A percentile compares a stretch with the other conserved stretches of the same genome.
phyloP scores from a whole-genome alignment of 2,113 vertebrate species.

The Benitochromis conjunctus region DNA sequence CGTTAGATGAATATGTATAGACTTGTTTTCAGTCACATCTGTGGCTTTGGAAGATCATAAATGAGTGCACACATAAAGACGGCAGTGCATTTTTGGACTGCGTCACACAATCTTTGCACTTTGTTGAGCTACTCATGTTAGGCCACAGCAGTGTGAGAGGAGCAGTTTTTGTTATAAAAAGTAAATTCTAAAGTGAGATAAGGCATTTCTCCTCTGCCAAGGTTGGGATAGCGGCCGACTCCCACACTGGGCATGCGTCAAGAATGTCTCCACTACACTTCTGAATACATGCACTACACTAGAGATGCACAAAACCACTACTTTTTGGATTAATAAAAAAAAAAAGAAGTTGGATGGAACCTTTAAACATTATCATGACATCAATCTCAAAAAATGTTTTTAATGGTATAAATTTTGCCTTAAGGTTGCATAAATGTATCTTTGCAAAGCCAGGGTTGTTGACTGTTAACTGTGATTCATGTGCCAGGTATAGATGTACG shows the following conservation, averaged over 20 bases:
- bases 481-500: not conserved
- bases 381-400: not conserved
- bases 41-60: not conserved
- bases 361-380: not conserved
- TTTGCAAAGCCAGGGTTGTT: not conserved
- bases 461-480: not conserved
- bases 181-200: slow-evolving; percentile 43
- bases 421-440: not conserved
- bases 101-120: not conserved
- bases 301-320: not conserved
- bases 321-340: not conserved
- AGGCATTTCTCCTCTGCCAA: slow-evolving; percentile 31
- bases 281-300: not conserved
- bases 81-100: not conserved
- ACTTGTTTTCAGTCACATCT: not conserved
- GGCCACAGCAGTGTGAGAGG: not conserved
- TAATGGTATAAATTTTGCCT: not conserved
- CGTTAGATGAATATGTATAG: not conserved
- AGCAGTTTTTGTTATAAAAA: slow-evolving; percentile 26
- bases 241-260: not conserved
- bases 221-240: not conserved
- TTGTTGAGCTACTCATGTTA: not conserved
- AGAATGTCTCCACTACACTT: not conserved
- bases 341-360: not conserved
- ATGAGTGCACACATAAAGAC: not conserved